Evolutionary conservation across 35 echinoderm and acorn worm species (phyloP).

Genomic region (Lytechinus pictus): DNA sequence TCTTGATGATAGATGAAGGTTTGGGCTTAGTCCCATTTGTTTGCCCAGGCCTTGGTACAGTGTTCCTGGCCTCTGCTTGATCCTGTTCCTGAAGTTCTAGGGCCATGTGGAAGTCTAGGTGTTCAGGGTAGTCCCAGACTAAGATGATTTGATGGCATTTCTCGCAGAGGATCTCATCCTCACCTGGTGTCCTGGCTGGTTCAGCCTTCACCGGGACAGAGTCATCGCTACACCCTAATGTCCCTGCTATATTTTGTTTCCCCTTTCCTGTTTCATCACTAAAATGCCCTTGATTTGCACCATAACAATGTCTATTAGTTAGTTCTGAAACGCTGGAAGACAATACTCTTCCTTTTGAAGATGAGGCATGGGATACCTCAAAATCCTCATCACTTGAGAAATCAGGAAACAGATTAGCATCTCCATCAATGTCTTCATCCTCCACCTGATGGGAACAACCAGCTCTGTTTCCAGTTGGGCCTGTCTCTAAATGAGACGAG

Average conservation of each 20-base stretch:
- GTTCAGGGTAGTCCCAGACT: conserved; percentile 91
- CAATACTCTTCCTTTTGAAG: not conserved
- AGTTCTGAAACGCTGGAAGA: not conserved
- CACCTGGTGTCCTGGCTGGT: not conserved
- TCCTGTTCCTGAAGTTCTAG: conserved; percentile 76
- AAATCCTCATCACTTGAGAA: conserved; percentile 27
- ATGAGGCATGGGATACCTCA: not conserved
- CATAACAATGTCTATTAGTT: not conserved
- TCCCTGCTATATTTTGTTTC: not conserved
- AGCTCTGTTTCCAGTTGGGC: not conserved
- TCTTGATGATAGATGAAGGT: not conserved
- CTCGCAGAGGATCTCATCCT: conserved; percentile 81
- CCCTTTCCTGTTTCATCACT: not conserved
- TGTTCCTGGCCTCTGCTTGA: not conserved
- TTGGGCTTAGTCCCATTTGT: not conserved
- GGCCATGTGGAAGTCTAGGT: conserved; percentile 92
- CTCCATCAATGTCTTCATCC: not conserved
- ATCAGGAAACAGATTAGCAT: not conserved
- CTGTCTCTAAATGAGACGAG: not conserved
- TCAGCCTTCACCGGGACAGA: not conserved
- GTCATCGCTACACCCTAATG: not conserved
- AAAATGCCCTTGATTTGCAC: not conserved
- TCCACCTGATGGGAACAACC: not conserved
- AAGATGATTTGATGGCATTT: conserved; percentile 73
- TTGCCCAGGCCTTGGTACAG: not conserved